These are phyloP conservation scores for Macaria liturata DNA, from an alignment of 2,888 invertebrate genomes.

Conservation along the genomic window DNA sequence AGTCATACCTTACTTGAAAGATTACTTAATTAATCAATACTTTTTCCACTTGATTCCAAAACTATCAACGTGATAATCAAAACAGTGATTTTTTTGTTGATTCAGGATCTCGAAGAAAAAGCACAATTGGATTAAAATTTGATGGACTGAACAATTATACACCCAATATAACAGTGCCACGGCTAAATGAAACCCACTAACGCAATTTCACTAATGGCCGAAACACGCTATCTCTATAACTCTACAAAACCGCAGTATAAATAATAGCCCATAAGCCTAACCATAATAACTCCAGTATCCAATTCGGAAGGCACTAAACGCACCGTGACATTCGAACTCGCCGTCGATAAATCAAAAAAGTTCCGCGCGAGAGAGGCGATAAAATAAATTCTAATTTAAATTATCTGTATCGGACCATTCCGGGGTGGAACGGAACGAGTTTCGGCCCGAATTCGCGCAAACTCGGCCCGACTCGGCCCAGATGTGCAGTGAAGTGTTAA, in stretches of 20 bases:
- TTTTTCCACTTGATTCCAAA: too few species aligned
- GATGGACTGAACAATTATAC: too few species aligned
- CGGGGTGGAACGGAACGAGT: conserved; percentile 15
- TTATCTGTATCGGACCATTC: conserved; percentile 34
- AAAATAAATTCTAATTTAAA: conserved; percentile 45
- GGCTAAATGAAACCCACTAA: too few species aligned
- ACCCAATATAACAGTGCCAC: too few species aligned
- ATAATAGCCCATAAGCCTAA: neutral
- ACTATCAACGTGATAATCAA: too few species aligned
- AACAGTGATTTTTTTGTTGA: too few species aligned
- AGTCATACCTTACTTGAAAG: too few species aligned
- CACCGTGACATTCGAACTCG: conserved; percentile 39
- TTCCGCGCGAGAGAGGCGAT: conserved; percentile 36
- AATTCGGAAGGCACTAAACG: conserved; percentile 25
- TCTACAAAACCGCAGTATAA: neutral
- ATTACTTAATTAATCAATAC: too few species aligned
- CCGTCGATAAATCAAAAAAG: conserved; percentile 49
- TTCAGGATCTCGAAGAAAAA: too few species aligned
- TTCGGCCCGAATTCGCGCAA: conserved; percentile 1
- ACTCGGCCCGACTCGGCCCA: conserved; percentile 19
- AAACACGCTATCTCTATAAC: too few species aligned
- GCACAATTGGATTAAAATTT: too few species aligned
- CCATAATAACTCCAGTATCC: conserved; percentile 15
- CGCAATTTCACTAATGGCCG: too few species aligned
- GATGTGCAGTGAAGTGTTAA: conserved; percentile 28